Evolutionary conservation across 1,140 invertebrate species (phyloP), one percentile per base, ranked within the genome.

Genomic region (Drosophila santomea): DNA sequence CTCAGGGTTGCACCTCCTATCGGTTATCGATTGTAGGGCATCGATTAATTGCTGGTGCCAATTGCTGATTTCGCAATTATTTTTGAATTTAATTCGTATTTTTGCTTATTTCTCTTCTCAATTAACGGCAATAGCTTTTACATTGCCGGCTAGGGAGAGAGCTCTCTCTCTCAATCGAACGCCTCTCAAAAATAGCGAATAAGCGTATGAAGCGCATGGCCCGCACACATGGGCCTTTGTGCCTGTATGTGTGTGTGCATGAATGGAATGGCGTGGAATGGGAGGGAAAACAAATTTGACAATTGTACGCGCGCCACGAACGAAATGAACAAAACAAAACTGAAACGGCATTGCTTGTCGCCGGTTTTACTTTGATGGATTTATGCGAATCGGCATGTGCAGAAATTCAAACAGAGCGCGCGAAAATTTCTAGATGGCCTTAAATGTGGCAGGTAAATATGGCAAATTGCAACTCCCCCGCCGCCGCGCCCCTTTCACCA

Each of bases 321-420:
- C 57, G 84, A 89, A 90, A 89, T 89, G 84, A 89, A 89, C 84
- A 89, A 89, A 89, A 89, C 84, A 89, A 89, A 89, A 89, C 58
- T 90, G 80, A 89, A 90, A 89, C 85, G 80, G 84, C 84, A 89
- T 89, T 89, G 84, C 71, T 67, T 82, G 78, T 74, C 76, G 82
- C 82, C 82, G 84, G 84, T 74, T 77, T 51, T 77, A 75, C 78
- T 78, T 51, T 86, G 83, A 83, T 83, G 71, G 75, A 76, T 80
- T 89, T 82, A 78, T 78, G 68, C 52, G 48, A 72, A 64, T 78
- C 54, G 61, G 58, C 75, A 47, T 56, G 72, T 68, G 68, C 72
- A 71, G 59, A 73, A 64, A 77, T 80, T 86, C 78, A 64, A 88
- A 88, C 50, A 45, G 78, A 38, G 58, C 74, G 72, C 79, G 83